Evolutionary conservation across 2,113 vertebrate species (phyloP).

Genomic region (Lucifuga dentata): DNA sequence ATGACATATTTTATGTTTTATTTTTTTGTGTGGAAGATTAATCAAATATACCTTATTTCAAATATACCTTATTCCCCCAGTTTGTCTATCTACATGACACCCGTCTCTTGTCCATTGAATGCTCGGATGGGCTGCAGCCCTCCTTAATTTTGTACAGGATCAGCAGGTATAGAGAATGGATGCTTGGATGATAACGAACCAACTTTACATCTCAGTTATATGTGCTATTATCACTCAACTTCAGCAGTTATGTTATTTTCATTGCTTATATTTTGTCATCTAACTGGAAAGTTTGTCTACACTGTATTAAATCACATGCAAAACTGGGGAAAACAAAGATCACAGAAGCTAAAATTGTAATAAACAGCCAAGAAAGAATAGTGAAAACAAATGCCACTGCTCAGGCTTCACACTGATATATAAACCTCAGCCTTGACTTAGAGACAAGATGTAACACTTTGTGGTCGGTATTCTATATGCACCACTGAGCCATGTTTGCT

Average conservation of each 20-base stretch:
- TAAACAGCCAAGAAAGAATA: slow-evolving; percentile 51
- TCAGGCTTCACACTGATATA: slow-evolving; percentile 37
- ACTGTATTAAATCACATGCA: slow-evolving; percentile 35
- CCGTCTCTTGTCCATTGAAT: too few species aligned
- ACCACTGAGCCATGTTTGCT: slow-evolving; percentile 28
- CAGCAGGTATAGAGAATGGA: too few species aligned
- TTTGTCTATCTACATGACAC: too few species aligned
- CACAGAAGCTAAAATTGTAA: slow-evolving; percentile 32
- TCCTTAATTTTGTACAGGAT: too few species aligned
- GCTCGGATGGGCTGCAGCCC: too few species aligned
- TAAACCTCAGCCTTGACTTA: slow-evolving; percentile 29
- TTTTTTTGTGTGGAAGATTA: too few species aligned
- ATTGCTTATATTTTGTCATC: slow-evolving; percentile 32
- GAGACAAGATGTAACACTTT: slow-evolving; percentile 26
- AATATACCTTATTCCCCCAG: too few species aligned
- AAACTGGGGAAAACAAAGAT: slow-evolving; percentile 26
- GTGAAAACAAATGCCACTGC: slow-evolving; percentile 38
- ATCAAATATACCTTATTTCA: too few species aligned
- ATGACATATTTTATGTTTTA: too few species aligned
- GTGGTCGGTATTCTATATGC: slow-evolving; percentile 47
- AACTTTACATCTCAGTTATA: slow-evolving; percentile 11
- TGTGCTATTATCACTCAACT: slow-evolving; percentile 29
- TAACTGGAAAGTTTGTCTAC: slow-evolving; percentile 38
- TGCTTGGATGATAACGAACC: background rate
- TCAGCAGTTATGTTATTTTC: slow-evolving; percentile 38